Conservation (phyloP, 2,888 invertebrate genomes). For the Tillus elongatus region DNA sequence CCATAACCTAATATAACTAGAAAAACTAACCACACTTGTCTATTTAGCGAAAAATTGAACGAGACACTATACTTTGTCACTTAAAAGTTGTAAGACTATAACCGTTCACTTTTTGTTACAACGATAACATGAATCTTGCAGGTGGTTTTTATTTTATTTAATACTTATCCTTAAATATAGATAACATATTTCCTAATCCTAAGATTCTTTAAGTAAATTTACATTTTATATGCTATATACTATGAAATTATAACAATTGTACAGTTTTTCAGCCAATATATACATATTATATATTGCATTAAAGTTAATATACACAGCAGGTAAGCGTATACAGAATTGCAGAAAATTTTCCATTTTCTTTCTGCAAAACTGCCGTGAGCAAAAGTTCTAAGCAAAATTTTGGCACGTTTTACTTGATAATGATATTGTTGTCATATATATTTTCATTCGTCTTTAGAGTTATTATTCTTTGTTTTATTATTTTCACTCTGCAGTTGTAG, state of each 20-base stretch:
- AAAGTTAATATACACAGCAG: constrained; percentile 43
- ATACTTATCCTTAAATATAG: constrained; percentile 28
- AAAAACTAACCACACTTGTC: no score
- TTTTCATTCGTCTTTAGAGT: not conserved
- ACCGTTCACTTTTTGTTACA: no score
- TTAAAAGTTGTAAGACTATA: no score
- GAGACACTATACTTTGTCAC: no score
- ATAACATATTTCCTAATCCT: constrained; percentile 36
- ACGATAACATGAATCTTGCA: constrained; percentile 26
- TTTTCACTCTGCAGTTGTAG: no score
- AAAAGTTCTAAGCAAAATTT: constrained; percentile 41
- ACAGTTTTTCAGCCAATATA: constrained; percentile 42
- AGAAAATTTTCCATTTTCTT: constrained; percentile 24
- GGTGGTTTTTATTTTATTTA: constrained; percentile 27
- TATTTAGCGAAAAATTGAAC: no score
- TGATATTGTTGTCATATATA: not conserved
- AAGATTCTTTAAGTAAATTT: constrained; percentile 25
- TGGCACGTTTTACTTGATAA: constrained; percentile 33
- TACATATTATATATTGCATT: constrained; percentile 42
- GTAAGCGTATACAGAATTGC: constrained; percentile 40
- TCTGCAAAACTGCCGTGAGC: constrained; percentile 38
- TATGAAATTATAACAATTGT: constrained; percentile 45
- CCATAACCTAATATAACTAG: no score
- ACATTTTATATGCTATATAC: constrained; percentile 35
- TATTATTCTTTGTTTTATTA: no score